A percentile compares a stretch with the other conserved stretches of the same genome.
phyloP scores from a whole-genome alignment of 2,113 vertebrate species.

The Archocentrus centrarchus region DNA sequence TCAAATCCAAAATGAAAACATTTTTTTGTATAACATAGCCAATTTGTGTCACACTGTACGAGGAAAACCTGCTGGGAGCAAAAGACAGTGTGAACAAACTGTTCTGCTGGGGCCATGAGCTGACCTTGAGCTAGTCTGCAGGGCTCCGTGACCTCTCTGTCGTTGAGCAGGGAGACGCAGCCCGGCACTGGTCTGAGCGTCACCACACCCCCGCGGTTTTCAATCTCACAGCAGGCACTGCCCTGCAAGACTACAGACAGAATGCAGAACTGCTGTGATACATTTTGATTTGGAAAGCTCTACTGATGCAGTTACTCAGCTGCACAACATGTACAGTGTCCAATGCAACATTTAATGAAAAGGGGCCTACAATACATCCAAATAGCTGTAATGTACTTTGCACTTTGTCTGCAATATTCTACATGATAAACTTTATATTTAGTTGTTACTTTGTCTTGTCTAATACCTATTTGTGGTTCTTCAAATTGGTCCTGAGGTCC shows the following conservation, averaged over 20 bases:
- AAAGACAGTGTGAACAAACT: background rate
- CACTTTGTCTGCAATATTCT: background rate
- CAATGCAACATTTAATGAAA: conserved; percentile 19
- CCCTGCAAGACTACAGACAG: conserved; percentile 86
- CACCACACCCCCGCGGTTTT: conserved; percentile 88
- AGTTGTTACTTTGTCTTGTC: background rate
- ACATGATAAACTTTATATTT: background rate
- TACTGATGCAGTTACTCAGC: conserved; percentile 4
- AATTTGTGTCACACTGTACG: background rate
- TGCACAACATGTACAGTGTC: background rate
- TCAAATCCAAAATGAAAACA: background rate
- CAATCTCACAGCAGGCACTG: conserved; percentile 87
- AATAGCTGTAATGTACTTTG: background rate
- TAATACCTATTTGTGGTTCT: conserved; percentile 92
- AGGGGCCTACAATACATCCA: background rate
- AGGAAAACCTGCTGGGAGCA: background rate
- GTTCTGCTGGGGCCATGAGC: background rate
- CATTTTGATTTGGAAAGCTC: conserved; percentile 23
- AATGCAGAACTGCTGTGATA: conserved; percentile 26
- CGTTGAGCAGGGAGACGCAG: conserved; percentile 88
- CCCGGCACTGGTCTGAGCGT: conserved; percentile 83
- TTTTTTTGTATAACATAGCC: background rate
- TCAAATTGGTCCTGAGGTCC: conserved; percentile 86
- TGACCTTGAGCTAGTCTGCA: conserved; percentile 94
- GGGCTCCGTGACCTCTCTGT: conserved; percentile 83